These are phyloP conservation scores for Alectura lathami DNA, from an alignment of 2,113 vertebrate species.

Conservation along the genomic window DNA sequence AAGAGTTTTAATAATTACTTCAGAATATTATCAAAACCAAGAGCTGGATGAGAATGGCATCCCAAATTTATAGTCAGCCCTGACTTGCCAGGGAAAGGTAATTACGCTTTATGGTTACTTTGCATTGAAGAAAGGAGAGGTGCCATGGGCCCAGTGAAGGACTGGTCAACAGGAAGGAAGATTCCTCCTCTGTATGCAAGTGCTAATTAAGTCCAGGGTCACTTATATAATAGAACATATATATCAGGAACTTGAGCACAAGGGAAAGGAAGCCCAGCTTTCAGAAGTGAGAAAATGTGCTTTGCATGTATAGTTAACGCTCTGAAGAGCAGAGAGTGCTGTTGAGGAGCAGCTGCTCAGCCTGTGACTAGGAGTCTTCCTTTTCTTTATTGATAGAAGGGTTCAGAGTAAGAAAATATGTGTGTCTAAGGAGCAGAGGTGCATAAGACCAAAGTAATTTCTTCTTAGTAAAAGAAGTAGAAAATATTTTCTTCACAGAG, in stretches of 20 bases:
- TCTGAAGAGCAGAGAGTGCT: not conserved
- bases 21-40: not conserved
- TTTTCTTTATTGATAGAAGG: not conserved
- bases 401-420: not conserved
- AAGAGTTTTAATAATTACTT: not conserved
- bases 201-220: not conserved
- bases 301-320: accelerated
- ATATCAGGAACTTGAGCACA: not conserved
- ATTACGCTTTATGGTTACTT: not conserved
- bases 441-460: not conserved
- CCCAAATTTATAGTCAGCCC: not conserved
- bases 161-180: not conserved
- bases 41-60: not conserved
- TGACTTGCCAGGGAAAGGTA: not conserved
- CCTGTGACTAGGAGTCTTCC: no score
- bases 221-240: accelerated
- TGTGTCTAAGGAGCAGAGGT: not conserved
- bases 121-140: not conserved
- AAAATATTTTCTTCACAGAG: not conserved
- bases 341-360: accelerated
- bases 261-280: not conserved
- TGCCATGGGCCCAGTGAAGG: no score
- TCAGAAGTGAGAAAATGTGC: accelerated
- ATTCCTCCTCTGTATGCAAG: not conserved
- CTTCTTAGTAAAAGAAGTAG: not conserved